phyloP scores from a whole-genome alignment of 2,888 invertebrate species.

The Strigamia maritima region DNA sequence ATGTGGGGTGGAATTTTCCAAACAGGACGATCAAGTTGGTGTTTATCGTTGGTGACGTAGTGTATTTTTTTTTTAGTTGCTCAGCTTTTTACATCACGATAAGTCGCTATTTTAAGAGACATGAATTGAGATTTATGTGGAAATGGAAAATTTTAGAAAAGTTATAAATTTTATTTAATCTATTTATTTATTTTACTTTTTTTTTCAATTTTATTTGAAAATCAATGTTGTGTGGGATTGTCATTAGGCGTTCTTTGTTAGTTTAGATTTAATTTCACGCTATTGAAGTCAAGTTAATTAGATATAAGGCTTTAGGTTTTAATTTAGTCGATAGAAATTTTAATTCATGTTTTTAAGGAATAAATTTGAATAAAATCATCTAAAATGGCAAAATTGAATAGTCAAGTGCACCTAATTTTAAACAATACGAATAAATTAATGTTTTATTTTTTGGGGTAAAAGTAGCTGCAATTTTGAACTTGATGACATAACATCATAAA shows the following conservation, averaged over 20 bases:
- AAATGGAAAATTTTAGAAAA: background rate
- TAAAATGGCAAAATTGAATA: too few species aligned
- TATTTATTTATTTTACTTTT: background rate
- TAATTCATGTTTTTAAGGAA: background rate
- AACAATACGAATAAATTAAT: too few species aligned
- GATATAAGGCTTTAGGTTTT: background rate
- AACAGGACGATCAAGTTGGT: background rate
- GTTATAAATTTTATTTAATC: background rate
- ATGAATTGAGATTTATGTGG: too few species aligned
- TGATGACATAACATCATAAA: too few species aligned
- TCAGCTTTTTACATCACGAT: background rate
- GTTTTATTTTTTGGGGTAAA: too few species aligned
- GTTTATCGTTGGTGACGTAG: background rate
- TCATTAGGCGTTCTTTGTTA: background rate
- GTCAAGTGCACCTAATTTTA: too few species aligned
- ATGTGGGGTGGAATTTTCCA: background rate
- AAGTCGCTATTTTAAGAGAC: too few species aligned
- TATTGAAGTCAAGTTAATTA: background rate
- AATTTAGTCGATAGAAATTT: background rate
- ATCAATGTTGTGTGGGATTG: background rate
- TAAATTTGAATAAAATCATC: too few species aligned
- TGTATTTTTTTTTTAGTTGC: too few species aligned
- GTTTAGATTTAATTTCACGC: constrained; percentile 1
- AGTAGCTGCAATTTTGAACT: too few species aligned
- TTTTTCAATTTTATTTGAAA: background rate